Evolutionary conservation across 2,113 vertebrate species (phyloP).

Genomic region (Ceyx cyanopectus): DNA sequence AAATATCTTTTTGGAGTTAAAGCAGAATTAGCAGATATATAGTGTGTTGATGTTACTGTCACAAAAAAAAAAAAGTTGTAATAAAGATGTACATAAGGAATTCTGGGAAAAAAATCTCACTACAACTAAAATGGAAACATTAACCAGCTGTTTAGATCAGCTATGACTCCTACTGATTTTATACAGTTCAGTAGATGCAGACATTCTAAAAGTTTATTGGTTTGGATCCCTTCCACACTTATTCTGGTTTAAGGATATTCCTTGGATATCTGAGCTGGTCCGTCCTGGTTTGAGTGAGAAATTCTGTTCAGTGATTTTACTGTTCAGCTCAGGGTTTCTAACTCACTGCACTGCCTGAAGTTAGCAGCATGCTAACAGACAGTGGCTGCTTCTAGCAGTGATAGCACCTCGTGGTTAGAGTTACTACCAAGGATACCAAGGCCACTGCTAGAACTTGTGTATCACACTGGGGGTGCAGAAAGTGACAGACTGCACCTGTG

Average conservation of each 20-base stretch:
- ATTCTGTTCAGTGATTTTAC: too few species aligned
- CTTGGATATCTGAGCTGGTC: not conserved
- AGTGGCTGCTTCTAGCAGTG: too few species aligned
- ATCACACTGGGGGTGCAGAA: too few species aligned
- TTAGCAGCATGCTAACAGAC: too few species aligned
- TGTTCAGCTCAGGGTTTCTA: too few species aligned
- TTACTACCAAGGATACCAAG: too few species aligned
- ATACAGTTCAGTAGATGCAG: not conserved
- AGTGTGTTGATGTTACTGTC: not conserved
- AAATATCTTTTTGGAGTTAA: not conserved
- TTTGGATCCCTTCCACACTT: not conserved
- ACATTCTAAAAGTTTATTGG: not conserved
- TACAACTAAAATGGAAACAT: not conserved
- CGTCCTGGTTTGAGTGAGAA: too few species aligned
- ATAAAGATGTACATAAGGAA: not conserved
- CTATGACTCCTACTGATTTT: not conserved
- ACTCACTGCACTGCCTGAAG: too few species aligned
- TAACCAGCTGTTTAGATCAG: not conserved
- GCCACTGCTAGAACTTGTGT: too few species aligned
- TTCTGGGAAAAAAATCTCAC: not conserved
- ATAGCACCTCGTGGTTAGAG: too few species aligned
- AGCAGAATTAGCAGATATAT: not conserved
- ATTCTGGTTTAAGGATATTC: not conserved
- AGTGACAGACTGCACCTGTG: too few species aligned
- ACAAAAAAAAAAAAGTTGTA: not conserved